Evolutionary conservation across 2,888 invertebrate genomes (phyloP).

Genomic region (Ceratothoa steindachneri): DNA sequence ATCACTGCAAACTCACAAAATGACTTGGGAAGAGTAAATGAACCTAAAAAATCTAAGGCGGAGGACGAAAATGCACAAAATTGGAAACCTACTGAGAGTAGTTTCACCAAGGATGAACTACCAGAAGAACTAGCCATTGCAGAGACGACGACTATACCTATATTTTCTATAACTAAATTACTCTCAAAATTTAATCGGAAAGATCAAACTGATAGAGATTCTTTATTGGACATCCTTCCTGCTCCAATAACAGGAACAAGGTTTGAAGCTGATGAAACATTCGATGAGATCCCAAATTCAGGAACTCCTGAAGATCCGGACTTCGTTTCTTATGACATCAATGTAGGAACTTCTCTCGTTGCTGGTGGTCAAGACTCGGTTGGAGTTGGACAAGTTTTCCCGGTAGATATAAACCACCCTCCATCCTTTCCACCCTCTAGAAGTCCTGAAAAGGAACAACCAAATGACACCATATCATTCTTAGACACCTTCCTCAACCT

Average conservation of each 20-base stretch:
- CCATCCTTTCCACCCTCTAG: not conserved
- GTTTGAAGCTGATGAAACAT: not conserved
- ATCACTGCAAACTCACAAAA: too few species aligned
- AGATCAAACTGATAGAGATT: not conserved
- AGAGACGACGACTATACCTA: not conserved
- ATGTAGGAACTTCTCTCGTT: not conserved
- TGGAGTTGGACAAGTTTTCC: slow-evolving; percentile 43
- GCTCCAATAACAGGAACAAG: not conserved
- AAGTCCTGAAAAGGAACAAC: not conserved
- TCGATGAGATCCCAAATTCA: not conserved
- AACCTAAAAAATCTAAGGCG: too few species aligned
- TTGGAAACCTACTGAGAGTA: too few species aligned
- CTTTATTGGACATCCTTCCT: not conserved
- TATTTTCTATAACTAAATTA: not conserved
- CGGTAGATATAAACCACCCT: slow-evolving; percentile 23
- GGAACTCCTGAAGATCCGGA: not conserved
- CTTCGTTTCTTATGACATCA: not conserved
- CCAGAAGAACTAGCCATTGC: too few species aligned
- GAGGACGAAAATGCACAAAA: too few species aligned
- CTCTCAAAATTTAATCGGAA: not conserved
- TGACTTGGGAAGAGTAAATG: too few species aligned
- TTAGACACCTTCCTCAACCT: not conserved
- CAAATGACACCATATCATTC: not conserved
- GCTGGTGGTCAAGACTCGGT: slow-evolving; percentile 5
- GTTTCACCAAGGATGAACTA: too few species aligned